A percentile compares a stretch with the other conserved stretches of the same genome.
phyloP scores from a whole-genome alignment of 2,888 invertebrate genomes.

The Cantharis nigra region DNA sequence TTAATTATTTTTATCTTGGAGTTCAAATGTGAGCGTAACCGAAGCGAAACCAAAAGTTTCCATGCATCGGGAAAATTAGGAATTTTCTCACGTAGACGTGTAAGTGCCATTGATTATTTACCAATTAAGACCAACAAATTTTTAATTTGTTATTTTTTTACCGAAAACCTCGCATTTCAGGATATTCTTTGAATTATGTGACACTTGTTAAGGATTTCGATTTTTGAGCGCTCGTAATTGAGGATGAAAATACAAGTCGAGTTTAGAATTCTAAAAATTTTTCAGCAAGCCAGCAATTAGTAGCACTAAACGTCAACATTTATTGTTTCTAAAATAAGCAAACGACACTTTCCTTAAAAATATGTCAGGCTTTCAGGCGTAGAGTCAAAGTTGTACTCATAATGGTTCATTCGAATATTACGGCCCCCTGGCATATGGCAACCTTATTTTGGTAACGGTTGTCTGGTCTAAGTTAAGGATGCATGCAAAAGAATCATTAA shows the following conservation, averaged over 20 bases:
- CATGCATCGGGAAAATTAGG: background rate
- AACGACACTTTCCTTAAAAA: background rate
- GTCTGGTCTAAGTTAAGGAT: background rate
- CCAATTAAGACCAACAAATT: background rate
- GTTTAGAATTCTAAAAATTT: background rate
- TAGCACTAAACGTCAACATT: background rate
- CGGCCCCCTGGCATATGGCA: conserved; percentile 22
- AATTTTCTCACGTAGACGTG: background rate
- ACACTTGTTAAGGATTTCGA: background rate
- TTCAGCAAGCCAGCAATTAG: background rate
- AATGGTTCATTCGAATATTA: conserved; percentile 6
- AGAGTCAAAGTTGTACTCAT: background rate
- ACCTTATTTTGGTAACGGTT: conserved; percentile 12
- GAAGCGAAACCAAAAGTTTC: background rate
- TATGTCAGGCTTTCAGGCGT: background rate
- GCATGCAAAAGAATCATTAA: background rate
- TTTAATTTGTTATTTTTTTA: background rate
- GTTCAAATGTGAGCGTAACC: background rate
- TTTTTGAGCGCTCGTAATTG: background rate
- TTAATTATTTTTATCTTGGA: background rate
- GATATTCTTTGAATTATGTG: too few relatives aligned
- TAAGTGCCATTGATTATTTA: background rate
- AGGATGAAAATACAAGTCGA: background rate
- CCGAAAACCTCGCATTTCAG: background rate
- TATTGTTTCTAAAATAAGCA: background rate